A percentile compares a stretch with the other conserved stretches of the same genome.
Conservation (phyloP, 2,113 vertebrate genomes). For the Myotis lucifugus region DNA sequence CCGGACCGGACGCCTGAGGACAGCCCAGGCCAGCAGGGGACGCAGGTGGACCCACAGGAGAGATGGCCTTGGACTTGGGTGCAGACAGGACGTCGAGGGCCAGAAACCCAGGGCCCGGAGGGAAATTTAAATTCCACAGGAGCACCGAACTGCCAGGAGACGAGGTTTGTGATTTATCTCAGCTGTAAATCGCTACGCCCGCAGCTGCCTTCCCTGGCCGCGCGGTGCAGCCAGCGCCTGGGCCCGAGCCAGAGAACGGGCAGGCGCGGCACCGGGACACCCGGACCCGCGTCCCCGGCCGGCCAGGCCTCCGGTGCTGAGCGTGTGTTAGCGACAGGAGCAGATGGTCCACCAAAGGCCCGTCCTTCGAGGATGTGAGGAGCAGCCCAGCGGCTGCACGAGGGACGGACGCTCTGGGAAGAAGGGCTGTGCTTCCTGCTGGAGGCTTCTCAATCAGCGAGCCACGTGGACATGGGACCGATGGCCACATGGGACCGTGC, state of each 20-base stretch:
- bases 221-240: fast-evolving
- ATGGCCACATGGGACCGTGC: not conserved
- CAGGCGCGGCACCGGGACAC: not conserved
- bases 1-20: fast-evolving
- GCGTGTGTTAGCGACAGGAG: not conserved
- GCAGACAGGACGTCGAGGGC: fast-evolving
- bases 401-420: not conserved
- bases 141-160: fast-evolving
- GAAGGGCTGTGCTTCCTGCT: not conserved
- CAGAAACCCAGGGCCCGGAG: not conserved
- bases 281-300: fast-evolving
- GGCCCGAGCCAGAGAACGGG: fast-evolving
- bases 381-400: fast-evolving
- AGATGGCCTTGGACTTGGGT: fast-evolving
- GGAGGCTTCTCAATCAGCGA: no score
- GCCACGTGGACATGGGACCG: not conserved
- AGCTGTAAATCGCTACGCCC: fast-evolving
- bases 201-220: fast-evolving
- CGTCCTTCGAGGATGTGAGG: fast-evolving
- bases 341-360: fast-evolving
- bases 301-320: not conserved
- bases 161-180: fast-evolving
- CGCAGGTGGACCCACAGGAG: fast-evolving
- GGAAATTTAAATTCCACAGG: fast-evolving
- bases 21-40: fast-evolving